Conservation (phyloP, 2,797 vertebrate species). For the Anguilla marmorata region DNA sequence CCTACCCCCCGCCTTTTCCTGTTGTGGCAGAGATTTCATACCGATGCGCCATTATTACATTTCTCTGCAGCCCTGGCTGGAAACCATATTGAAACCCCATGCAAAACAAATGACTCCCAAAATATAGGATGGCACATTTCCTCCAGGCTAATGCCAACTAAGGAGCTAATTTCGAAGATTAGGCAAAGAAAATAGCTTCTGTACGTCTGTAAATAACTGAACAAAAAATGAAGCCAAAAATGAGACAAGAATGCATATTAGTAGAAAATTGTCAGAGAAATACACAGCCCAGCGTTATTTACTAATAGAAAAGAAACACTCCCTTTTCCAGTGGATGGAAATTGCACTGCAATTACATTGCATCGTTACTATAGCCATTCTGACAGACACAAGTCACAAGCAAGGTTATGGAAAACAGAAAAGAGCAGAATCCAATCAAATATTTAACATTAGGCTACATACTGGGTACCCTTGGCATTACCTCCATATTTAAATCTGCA, state of each 20-base stretch:
- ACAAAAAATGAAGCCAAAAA: not conserved
- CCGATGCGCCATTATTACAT: constrained; percentile 18
- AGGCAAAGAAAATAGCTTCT: not conserved
- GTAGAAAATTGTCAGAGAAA: not conserved
- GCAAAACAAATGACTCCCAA: constrained; percentile 28
- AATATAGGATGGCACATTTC: constrained; percentile 28
- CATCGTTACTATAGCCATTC: not conserved
- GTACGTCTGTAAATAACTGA: not conserved
- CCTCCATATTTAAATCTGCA: not conserved
- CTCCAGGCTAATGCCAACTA: constrained; percentile 35
- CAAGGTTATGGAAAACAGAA: not conserved
- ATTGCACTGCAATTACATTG: too few species aligned
- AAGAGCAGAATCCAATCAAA: not conserved
- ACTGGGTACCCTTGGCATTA: not conserved
- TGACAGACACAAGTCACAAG: not conserved
- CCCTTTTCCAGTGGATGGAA: not conserved
- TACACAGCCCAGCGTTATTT: not conserved
- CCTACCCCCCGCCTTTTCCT: constrained; percentile 23
- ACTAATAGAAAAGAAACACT: not conserved
- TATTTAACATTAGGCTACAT: not conserved
- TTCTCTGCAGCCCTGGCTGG: not conserved
- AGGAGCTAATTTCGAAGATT: constrained; percentile 36
- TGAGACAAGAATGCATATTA: not conserved
- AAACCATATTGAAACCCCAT: constrained; percentile 30
- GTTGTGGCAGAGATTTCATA: constrained; percentile 34